These are phyloP conservation scores for Chiloscyllium plagiosum DNA, from an alignment of 2,113 vertebrate genomes.

Conservation along the genomic window DNA sequence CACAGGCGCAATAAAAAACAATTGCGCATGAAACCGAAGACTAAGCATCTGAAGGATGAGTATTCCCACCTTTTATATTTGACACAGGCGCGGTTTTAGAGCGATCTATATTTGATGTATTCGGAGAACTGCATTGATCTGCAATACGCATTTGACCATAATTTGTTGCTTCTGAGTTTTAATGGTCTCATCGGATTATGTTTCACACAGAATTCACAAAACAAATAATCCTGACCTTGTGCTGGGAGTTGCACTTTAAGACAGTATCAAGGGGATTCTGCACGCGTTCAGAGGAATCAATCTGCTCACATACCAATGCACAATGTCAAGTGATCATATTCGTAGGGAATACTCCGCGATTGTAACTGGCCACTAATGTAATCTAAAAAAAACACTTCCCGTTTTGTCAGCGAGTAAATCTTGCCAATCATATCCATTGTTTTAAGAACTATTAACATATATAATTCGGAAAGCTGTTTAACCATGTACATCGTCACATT, in stretches of 20 bases:
- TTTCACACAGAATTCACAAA: neutral
- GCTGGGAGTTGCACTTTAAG: neutral
- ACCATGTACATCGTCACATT: neutral
- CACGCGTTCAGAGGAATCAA: neutral
- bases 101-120: neutral
- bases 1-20: neutral
- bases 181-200: neutral
- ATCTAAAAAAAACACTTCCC: neutral
- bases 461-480: neutral
- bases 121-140: neutral
- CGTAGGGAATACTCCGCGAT: neutral
- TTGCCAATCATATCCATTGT: neutral
- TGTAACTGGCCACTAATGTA: neutral
- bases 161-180: neutral
- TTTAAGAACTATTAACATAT: neutral
- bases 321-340: constrained; percentile 4
- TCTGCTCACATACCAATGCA: neutral
- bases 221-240: neutral
- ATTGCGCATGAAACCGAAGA: neutral
- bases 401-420: neutral
- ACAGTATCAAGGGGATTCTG: neutral
- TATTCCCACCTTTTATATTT: neutral
- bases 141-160: neutral
- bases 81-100: neutral
- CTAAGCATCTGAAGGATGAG: neutral